Percentiles rank a stretch among this genome's conserved stretches.
Conservation (phyloP, 2,888 invertebrate genomes). For the Hirtodrosophila alboralis region DNA sequence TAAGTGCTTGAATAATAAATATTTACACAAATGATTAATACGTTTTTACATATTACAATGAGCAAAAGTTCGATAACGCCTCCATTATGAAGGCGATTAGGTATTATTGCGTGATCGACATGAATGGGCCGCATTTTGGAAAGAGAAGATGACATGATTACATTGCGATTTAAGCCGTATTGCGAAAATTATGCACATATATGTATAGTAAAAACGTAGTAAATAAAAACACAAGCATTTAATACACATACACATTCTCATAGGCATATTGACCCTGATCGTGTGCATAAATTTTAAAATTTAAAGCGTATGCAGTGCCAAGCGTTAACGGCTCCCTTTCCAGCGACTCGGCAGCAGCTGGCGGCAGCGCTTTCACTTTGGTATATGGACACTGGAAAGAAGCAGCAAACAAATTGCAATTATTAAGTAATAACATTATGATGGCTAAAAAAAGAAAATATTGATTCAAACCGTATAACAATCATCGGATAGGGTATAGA, state of each 20-base stretch:
- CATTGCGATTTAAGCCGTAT: neutral
- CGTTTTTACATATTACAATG: conserved; percentile 15
- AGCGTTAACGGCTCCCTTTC: conserved; percentile 84
- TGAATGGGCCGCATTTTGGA: too few species aligned
- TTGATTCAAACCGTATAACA: conserved; percentile 88
- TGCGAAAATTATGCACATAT: neutral
- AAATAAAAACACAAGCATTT: neutral
- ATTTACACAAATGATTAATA: conserved; percentile 28
- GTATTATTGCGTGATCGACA: too few species aligned
- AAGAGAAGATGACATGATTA: too few species aligned
- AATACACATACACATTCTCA: conserved; percentile 73
- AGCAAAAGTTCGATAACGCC: too few species aligned
- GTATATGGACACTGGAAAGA: conserved; percentile 87
- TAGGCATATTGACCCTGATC: conserved; percentile 84
- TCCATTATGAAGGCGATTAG: too few species aligned
- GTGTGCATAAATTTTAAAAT: conserved; percentile 86
- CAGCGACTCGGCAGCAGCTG: conserved; percentile 21
- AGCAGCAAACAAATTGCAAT: conserved; percentile 9
- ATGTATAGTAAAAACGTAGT: neutral
- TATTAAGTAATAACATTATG: conserved; percentile 12
- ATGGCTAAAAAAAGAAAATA: conserved; percentile 40
- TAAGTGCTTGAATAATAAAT: conserved; percentile 6
- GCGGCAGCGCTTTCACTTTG: conserved; percentile 83
- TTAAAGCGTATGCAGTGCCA: conserved; percentile 85
- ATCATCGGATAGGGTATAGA: conserved; percentile 89